These are phyloP conservation scores for Pogonomyrmex californicus DNA, from an alignment of 1,140 invertebrate species.

Conservation along the genomic window DNA sequence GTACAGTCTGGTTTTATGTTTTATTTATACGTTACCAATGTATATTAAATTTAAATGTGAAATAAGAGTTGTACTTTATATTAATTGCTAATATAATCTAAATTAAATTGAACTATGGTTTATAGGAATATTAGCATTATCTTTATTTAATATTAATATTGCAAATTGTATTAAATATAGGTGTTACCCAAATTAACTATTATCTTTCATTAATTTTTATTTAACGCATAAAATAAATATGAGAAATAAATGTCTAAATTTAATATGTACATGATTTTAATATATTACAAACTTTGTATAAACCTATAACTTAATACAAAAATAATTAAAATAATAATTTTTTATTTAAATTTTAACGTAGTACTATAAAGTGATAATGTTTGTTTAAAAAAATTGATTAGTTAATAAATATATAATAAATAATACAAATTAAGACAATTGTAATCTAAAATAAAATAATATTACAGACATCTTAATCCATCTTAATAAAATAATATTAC, in stretches of 20 bases:
- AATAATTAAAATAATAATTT: constrained; percentile 1
- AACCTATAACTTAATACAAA: not conserved
- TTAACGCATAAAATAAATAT: not conserved
- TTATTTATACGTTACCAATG: not conserved
- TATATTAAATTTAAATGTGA: not conserved
- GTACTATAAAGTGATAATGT: not conserved
- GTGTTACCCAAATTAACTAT: too few species aligned
- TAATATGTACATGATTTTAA: not conserved
- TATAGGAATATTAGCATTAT: not conserved
- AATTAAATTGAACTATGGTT: not conserved
- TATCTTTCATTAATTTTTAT: not conserved
- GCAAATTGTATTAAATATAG: not conserved
- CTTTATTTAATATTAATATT: not conserved
- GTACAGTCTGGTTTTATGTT: not conserved
- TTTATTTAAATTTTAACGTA: not conserved
- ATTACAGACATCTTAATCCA: not conserved
- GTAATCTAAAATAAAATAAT: not conserved
- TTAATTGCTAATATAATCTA: not conserved
- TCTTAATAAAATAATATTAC: not conserved
- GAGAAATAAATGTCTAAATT: not conserved
- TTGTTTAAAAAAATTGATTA: not conserved
- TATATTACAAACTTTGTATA: not conserved
- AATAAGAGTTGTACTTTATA: not conserved
- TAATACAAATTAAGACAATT: not conserved
- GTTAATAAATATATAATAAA: not conserved